Evolutionary conservation across 2,888 invertebrate genomes (phyloP), one percentile per base, ranked within the genome.

Genomic region (Limnephilus lunatus): DNA sequence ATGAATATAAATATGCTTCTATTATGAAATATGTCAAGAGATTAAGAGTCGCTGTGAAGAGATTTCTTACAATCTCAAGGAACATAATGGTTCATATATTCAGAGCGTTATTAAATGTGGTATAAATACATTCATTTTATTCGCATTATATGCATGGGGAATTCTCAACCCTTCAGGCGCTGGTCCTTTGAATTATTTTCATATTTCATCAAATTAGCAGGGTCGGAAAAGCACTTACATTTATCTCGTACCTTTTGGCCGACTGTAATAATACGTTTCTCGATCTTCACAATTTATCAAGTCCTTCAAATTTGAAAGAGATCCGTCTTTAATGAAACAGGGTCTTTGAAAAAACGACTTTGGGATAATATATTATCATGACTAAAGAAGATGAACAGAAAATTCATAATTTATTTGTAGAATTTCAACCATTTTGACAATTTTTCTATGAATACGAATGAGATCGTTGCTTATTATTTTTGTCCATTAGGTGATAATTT

Each of bases 191-290:
- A 82, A 31, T 82, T 31, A 32, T 31, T 15, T 82, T 82, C 14
- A 82, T 82, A 82, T 82, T 82, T 82, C 19, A 82, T 32, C 82
- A 82, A 82, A 82, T 82, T 82, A 82, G 19, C 82, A 2, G 82
- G 68, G 68, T 68, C 32, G 14, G 82, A 82, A 82, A 82, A 82
- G 82, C 82, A 32, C 32, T 82, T 31, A 82, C 82, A 82, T 32
- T 68, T 31, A 31, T 31, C 14, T 82, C 32, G n/a, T 31, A 82
- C 31, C 82, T 19, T 82, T 82, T 32, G 19, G 31, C 32, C 82
- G 32, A 32, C 82, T n/a, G 19, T 82, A 19, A 82, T 31, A 82
- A 32, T 82, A 82, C 31, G 32, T 82, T 82, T 82, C 82, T 32
- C 32, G 32, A 14, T 82, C 15, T 12, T 32, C 14, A 48, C 48